A percentile compares a stretch with the other conserved stretches of the same genome.
These are phyloP conservation scores for Chelon auratus DNA, from an alignment of 2,797 vertebrate species.

Conservation along the genomic window DNA sequence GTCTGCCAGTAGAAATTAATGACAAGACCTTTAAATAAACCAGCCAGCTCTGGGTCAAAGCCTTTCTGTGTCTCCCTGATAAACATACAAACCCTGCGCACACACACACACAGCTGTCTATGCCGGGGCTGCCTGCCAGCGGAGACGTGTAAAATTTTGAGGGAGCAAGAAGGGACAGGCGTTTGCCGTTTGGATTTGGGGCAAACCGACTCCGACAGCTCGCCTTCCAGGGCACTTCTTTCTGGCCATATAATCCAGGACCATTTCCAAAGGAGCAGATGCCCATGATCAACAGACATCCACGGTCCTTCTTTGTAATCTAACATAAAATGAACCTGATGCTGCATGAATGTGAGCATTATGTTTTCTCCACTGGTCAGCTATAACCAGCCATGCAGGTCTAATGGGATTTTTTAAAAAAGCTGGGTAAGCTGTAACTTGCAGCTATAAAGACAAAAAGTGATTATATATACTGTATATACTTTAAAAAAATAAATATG, in stretches of 20 bases:
- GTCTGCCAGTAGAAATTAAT: constrained; percentile 41
- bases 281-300: constrained; percentile 55
- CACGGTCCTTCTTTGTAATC: constrained; percentile 67
- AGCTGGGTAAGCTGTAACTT: constrained; percentile 35
- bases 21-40: constrained; percentile 43
- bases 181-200: constrained; percentile 66
- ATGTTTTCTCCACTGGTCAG: constrained; percentile 70
- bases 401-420: constrained; percentile 37
- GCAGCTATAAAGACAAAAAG: constrained; percentile 20
- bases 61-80: constrained; percentile 39
- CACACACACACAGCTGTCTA: constrained; percentile 47
- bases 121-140: constrained; percentile 53
- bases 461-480: constrained; percentile 15
- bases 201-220: constrained; percentile 63
- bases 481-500: constrained; percentile 13
- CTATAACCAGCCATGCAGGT: constrained; percentile 46
- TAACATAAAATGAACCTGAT: constrained; percentile 67
- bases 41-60: constrained; percentile 57
- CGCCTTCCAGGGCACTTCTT: constrained; percentile 46
- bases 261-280: constrained; percentile 69
- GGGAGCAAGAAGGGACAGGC: constrained; percentile 51
- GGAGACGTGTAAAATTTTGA: constrained; percentile 52
- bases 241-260: constrained; percentile 67
- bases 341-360: constrained; percentile 68
- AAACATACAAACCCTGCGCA: constrained; percentile 44